Evolutionary conservation across 2,113 vertebrate genomes (phyloP).

Genomic region (Silurus meridionalis): DNA sequence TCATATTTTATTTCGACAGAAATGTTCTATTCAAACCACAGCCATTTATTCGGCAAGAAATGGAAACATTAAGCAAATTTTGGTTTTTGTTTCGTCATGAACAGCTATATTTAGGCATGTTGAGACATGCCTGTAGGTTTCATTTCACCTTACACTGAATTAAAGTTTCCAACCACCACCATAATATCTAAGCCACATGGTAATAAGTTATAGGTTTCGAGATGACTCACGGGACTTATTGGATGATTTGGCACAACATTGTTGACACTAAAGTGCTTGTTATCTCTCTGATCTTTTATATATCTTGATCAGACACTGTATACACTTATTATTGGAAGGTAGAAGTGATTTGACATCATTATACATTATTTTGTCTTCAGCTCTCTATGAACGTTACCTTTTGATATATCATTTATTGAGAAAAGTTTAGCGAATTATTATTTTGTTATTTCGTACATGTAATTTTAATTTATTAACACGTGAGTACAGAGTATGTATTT

Average conservation of each 20-base stretch:
- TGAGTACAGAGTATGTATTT: not conserved
- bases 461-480: not conserved
- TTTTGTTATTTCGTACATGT: not conserved
- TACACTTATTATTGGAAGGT: not conserved
- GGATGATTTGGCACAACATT: not conserved
- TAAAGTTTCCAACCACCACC: not conserved
- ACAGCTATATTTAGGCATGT: not conserved
- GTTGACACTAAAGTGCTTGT: not conserved
- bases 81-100: not conserved
- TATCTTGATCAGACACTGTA: not conserved
- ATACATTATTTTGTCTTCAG: not conserved
- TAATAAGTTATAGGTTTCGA: not conserved
- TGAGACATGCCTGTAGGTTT: not conserved
- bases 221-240: not conserved
- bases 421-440: no score
- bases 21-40: not conserved
- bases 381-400: not conserved
- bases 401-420: no score
- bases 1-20: not conserved
- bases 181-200: not conserved
- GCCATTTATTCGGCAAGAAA: not conserved
- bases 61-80: not conserved
- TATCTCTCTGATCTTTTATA: not conserved
- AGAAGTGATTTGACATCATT: not conserved
- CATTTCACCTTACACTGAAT: not conserved